Evolutionary conservation across 2,113 vertebrate genomes (phyloP), one percentile per base, ranked within the genome.

Genomic region (Trogon surrucura): DNA sequence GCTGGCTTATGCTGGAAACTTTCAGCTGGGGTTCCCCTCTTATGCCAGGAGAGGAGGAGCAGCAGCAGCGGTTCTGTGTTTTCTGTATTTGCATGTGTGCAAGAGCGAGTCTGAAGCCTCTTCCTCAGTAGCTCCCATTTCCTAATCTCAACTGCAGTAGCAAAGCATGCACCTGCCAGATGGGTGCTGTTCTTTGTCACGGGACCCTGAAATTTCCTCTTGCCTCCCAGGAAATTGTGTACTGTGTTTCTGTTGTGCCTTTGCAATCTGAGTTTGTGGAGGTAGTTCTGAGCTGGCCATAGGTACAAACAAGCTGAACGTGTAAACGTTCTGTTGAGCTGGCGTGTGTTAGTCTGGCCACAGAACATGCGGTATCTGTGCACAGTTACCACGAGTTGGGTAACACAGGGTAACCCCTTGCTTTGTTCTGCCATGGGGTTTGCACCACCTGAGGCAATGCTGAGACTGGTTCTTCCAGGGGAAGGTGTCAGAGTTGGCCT

Each of bases 301-400:
- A 22, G 8, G 22, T 60, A 47, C 41, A 51, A 77, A 27, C 1
- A 5, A 81, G 36, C 32, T 54, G 23, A 72, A n/a, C 3, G 1
- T 0, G 0, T 27, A 36, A 3, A 38, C 21, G 6, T 23, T 25
- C 18, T 3, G 1, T 34, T 38, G 57, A 80, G 80, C 50, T 78
- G 30, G 27, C 1, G 0, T 10, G 26, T 51, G 14, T 44, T 70
- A 38, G 50, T 23, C 54, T 71, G 54, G 30, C 32, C 1, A 5
- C 60, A 61, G 47, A 73, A 56, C 38, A 48, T 18, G 5, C 17
- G 16, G 11, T 44, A 0, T 34, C 32, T 72, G 20, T 60, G 26
- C 45, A n/a, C 9, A 61, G 50, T 58, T 75, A 25, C 32, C 3
- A 5, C 8, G 30, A 75, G 25, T 2, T 72, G 53, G 17, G 2